Evolutionary conservation across 2,113 vertebrate genomes (phyloP).

Genomic region (Ifrita kowaldi): DNA sequence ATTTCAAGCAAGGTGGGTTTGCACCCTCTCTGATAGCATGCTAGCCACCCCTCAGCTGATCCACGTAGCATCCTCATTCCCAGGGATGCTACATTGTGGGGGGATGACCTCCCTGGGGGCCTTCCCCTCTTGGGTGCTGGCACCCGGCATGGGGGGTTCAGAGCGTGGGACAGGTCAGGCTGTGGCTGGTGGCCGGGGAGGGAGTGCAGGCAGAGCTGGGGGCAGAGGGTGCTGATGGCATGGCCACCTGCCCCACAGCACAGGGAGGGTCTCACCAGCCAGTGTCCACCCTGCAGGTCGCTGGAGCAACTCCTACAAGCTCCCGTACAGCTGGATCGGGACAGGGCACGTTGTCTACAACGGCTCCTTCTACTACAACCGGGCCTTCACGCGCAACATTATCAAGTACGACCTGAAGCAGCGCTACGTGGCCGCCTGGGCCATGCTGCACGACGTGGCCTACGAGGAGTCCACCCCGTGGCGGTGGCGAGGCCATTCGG

Average conservation of each 20-base stretch:
- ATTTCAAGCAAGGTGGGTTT: constrained; percentile 88
- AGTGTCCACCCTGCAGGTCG: constrained; percentile 74
- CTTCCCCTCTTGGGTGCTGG: neutral
- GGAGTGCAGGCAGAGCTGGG: neutral
- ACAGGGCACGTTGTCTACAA: constrained; percentile 91
- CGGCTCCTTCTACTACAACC: constrained; percentile 93
- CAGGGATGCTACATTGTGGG: neutral
- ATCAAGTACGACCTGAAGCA: constrained; percentile 91
- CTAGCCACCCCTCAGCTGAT: accelerated
- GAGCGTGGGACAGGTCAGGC: neutral
- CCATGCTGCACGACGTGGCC: constrained; percentile 88
- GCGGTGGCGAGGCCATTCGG: constrained; percentile 88
- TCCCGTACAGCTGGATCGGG: constrained; percentile 95
- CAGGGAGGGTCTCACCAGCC: neutral
- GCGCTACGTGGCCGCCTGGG: constrained; percentile 89
- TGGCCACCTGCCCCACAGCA: neutral
- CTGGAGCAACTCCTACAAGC: constrained; percentile 94
- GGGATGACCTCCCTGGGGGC: neutral
- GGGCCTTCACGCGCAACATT: constrained; percentile 94
- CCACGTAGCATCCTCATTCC: accelerated
- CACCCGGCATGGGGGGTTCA: accelerated
- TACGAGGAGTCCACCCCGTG: constrained; percentile 84
- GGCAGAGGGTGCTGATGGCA: neutral
- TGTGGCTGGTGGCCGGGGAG: accelerated
- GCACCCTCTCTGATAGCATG: accelerated